These are phyloP conservation scores for Venustoraphidia nigricollis DNA, from an alignment of 2,888 invertebrate species.

Conservation along the genomic window DNA sequence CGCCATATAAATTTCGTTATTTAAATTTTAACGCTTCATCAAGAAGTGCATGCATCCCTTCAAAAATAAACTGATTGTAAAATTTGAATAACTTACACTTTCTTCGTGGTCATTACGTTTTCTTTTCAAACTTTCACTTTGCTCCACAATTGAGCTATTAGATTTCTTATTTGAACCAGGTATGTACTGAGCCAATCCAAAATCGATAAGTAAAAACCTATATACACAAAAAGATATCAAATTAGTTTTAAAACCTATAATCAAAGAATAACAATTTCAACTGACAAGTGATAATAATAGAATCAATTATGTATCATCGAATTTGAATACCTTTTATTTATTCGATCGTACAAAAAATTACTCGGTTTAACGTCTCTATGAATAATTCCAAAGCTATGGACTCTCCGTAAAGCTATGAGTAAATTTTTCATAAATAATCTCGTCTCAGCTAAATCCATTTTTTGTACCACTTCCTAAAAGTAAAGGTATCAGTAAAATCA, in stretches of 20 bases:
- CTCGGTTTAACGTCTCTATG: slow-evolving; percentile 85
- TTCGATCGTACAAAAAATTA: slow-evolving; percentile 75
- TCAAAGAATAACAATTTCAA: slow-evolving; percentile 4
- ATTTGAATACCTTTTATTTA: slow-evolving; percentile 35
- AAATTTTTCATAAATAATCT: slow-evolving; percentile 68
- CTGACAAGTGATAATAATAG: neutral
- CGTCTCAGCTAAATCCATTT: slow-evolving; percentile 54
- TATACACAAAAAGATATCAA: slow-evolving; percentile 10
- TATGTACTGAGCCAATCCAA: slow-evolving; percentile 62
- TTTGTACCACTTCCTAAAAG: slow-evolving; percentile 54
- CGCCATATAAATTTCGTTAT: too few relatives aligned
- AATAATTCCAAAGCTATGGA: slow-evolving; percentile 72
- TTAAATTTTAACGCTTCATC: too few relatives aligned
- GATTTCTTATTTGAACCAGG: too few relatives aligned
- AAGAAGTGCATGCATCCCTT: too few relatives aligned
- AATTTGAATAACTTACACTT: too few relatives aligned
- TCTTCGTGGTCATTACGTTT: too few relatives aligned
- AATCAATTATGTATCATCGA: neutral
- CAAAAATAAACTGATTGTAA: too few relatives aligned
- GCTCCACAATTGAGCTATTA: too few relatives aligned
- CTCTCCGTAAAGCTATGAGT: slow-evolving; percentile 57
- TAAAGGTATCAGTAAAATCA: slow-evolving; percentile 4
- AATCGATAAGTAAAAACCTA: slow-evolving; percentile 71
- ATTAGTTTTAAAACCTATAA: slow-evolving; percentile 2
- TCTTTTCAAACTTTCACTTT: too few relatives aligned